Conservation (phyloP, 53 echinoderm and acorn worm genomes). For the Paracentrotus lividus region DNA sequence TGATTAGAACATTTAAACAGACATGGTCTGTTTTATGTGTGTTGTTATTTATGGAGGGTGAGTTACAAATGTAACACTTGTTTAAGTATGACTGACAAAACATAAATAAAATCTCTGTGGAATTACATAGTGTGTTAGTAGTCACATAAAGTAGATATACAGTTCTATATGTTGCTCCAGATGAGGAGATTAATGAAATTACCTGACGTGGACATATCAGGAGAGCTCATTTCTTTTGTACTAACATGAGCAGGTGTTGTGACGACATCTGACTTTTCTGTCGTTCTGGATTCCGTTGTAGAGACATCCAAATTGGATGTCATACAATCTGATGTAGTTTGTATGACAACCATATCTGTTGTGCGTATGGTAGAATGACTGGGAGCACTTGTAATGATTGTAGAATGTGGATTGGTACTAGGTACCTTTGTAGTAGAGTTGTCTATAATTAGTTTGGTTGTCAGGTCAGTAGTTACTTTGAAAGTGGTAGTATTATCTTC, state of each 20-base stretch:
- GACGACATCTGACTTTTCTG: background rate
- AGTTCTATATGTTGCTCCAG: background rate
- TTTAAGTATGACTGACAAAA: background rate
- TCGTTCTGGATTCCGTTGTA: background rate
- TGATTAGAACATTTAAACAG: background rate
- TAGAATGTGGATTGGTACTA: background rate
- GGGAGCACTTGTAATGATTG: background rate
- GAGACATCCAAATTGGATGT: constrained; percentile 32
- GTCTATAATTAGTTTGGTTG: constrained; percentile 6
- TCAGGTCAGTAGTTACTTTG: background rate
- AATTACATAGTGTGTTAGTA: background rate
- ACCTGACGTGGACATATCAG: constrained; percentile 25
- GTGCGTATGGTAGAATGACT: background rate
- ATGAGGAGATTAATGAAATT: background rate
- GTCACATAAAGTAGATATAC: background rate
- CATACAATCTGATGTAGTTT: background rate
- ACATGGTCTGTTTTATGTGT: background rate
- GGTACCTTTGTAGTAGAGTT: constrained; percentile 14
- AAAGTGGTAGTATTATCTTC: background rate
- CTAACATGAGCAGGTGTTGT: constrained; percentile 1
- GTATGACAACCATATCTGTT: constrained; percentile 33
- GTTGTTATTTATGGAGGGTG: background rate
- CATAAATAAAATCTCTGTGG: background rate
- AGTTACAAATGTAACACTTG: background rate
- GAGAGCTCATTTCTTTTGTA: constrained; percentile 39